Conservation (phyloP, 2,797 vertebrate species). For the Eulemur mongoz region DNA sequence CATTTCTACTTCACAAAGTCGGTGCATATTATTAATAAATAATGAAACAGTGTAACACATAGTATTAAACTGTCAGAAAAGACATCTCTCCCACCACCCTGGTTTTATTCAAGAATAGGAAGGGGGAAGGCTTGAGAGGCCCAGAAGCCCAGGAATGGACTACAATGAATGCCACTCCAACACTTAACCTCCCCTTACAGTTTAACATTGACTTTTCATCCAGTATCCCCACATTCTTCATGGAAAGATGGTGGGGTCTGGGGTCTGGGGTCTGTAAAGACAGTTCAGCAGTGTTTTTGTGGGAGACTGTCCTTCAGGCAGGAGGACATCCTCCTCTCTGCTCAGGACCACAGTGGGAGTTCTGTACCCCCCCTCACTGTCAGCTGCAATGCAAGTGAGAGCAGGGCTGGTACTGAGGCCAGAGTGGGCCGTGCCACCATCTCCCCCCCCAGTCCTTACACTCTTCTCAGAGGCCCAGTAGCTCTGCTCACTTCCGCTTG, state of each 20-base stretch:
- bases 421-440: fast-evolving
- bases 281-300: neutral
- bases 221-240: neutral
- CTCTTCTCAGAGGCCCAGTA: neutral
- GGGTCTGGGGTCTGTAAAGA: neutral
- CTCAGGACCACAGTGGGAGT: neutral
- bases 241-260: neutral
- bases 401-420: neutral
- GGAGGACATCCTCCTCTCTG: neutral
- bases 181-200: neutral
- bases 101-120: constrained; percentile 55
- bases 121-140: neutral
- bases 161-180: neutral
- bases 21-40: neutral
- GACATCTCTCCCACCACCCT: neutral
- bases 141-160: neutral
- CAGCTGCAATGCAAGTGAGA: neutral
- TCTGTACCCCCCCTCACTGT: neutral
- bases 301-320: neutral
- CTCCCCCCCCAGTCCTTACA: neutral
- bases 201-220: neutral
- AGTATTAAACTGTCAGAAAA: constrained; percentile 21
- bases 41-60: neutral
- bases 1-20: constrained; percentile 60
- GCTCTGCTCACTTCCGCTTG: constrained; percentile 62